These are phyloP conservation scores for Hirtodrosophila confusa DNA, from an alignment of 2,888 invertebrate genomes.

Conservation along the genomic window DNA sequence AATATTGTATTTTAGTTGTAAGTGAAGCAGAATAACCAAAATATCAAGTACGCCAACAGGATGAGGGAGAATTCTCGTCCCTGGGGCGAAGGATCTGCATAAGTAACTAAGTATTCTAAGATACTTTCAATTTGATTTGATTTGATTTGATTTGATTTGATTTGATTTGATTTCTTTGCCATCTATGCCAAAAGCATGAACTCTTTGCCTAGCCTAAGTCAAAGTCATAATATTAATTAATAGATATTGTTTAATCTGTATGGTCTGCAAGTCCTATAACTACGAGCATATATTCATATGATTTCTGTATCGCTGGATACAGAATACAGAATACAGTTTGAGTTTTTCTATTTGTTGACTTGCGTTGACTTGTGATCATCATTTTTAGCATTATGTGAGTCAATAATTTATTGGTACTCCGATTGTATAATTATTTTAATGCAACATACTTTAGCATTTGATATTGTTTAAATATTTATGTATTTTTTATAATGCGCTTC, in stretches of 20 bases:
- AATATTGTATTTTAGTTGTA: conserved; percentile 66
- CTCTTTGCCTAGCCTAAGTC: conserved; percentile 69
- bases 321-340: conserved; percentile 27
- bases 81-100: conserved; percentile 3
- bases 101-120: conserved; percentile 22
- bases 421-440: conserved; percentile 13
- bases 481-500: conserved; percentile 53
- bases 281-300: conserved; percentile 14
- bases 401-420: conserved; percentile 24
- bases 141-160: no score
- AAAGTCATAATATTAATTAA: conserved; percentile 71
- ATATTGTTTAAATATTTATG: conserved; percentile 20
- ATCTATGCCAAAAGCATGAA: conserved; percentile 64
- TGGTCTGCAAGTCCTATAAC: conserved; percentile 54
- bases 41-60: conserved; percentile 50
- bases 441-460: conserved; percentile 14
- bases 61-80: background rate
- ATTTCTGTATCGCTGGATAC: conserved; percentile 15
- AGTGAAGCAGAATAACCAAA: conserved; percentile 61
- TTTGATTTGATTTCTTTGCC: conserved; percentile 61
- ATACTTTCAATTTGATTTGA: no score
- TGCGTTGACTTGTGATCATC: conserved; percentile 68
- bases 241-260: conserved; percentile 43
- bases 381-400: conserved; percentile 55
- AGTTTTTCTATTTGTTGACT: conserved; percentile 34